A percentile compares a stretch with the other conserved stretches of the same genome.
Evolutionary conservation across 2,113 vertebrate genomes (phyloP).

Genomic region (Burhinus oedicnemus): DNA sequence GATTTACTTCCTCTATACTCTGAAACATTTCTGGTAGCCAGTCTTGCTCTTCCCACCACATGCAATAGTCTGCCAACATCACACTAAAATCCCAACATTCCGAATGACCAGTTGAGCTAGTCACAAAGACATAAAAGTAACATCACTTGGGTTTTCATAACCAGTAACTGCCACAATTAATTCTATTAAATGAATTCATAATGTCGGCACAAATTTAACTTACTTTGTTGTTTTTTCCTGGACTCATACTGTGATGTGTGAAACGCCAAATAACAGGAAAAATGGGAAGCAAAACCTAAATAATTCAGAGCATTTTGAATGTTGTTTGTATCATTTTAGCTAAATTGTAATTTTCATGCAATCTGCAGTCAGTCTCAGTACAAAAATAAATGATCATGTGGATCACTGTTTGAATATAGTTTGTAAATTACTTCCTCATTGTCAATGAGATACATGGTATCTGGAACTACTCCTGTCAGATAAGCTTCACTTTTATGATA

Average conservation of each 20-base stretch:
- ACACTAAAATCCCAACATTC: neutral
- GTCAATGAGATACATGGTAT: neutral
- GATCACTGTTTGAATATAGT: neutral
- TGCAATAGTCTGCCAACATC: neutral
- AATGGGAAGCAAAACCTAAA: conserved; percentile 14
- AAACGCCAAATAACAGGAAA: neutral
- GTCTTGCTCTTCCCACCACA: neutral
- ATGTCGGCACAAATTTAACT: neutral
- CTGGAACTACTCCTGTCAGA: neutral
- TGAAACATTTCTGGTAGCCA: neutral
- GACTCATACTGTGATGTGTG: neutral
- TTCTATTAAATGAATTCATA: neutral
- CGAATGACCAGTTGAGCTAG: neutral
- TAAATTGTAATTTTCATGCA: neutral
- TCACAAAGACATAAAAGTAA: neutral
- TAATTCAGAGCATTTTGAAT: neutral
- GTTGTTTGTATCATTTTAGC: neutral
- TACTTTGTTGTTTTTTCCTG: neutral
- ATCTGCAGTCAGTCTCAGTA: neutral
- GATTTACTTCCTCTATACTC: neutral
- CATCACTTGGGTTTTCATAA: neutral
- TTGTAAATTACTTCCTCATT: neutral
- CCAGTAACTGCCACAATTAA: conserved; percentile 6
- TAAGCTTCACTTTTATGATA: neutral
- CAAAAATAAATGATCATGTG: neutral